phyloP scores from a whole-genome alignment of 2,888 invertebrate species.

The Anticlea derivata region DNA sequence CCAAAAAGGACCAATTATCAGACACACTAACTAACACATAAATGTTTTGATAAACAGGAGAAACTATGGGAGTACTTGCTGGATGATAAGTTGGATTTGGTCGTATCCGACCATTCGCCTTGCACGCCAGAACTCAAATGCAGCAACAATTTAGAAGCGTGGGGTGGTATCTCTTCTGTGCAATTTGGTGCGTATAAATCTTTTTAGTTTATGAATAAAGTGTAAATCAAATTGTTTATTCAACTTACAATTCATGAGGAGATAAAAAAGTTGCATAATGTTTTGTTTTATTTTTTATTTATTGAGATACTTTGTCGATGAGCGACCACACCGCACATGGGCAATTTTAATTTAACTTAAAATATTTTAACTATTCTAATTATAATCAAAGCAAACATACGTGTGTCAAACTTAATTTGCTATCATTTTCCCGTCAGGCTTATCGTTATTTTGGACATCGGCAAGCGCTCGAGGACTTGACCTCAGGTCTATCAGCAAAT shows the following conservation, averaged over 20 bases:
- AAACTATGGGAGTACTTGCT: slow-evolving; percentile 86
- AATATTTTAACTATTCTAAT: no score
- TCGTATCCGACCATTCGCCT: slow-evolving; percentile 88
- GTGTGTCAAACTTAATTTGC: background rate
- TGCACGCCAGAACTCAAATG: slow-evolving; percentile 86
- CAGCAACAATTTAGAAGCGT: slow-evolving; percentile 87
- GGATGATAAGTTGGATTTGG: slow-evolving; percentile 83
- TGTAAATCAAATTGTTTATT: no score
- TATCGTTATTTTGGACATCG: slow-evolving; percentile 88
- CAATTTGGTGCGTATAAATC: slow-evolving; percentile 81
- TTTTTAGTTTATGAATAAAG: background rate
- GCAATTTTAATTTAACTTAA: no score
- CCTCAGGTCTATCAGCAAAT: slow-evolving; percentile 81
- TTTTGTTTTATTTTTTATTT: no score
- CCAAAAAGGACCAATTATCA: no score
- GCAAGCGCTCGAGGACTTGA: slow-evolving; percentile 79
- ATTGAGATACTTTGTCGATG: no score
- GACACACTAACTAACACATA: no score
- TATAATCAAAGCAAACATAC: background rate
- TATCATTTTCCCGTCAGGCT: slow-evolving; percentile 61
- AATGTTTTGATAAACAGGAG: slow-evolving; percentile 60
- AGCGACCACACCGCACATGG: no score
- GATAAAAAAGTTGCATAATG: no score
- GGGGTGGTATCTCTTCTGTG: slow-evolving; percentile 89
- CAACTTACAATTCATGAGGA: no score